phyloP scores from a whole-genome alignment of 2,797 vertebrate species.

The Spea hammondii region DNA sequence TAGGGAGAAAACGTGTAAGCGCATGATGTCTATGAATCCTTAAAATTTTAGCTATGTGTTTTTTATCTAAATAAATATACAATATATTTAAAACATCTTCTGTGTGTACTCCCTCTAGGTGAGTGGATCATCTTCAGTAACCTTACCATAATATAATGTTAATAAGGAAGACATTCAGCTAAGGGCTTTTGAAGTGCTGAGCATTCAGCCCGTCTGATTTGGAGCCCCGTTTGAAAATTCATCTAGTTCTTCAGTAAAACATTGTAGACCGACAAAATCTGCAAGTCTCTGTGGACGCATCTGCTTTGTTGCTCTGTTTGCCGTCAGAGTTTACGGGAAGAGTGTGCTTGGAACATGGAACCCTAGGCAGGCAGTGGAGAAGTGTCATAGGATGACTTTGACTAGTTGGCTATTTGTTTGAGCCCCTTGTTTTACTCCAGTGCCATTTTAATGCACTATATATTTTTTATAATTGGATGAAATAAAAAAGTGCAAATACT shows the following conservation, averaged over 20 bases:
- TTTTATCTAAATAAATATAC: too few relatives aligned
- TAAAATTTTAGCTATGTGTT: too few relatives aligned
- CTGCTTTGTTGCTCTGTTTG: constrained; percentile 68
- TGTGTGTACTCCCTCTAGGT: constrained; percentile 37
- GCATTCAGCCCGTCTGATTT: constrained; percentile 72
- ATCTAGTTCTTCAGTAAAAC: constrained; percentile 75
- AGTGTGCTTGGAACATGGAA: constrained; percentile 56
- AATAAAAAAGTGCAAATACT: too few relatives aligned
- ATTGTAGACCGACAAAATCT: constrained; percentile 73
- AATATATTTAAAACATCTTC: too few relatives aligned
- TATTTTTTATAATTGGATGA: too few relatives aligned
- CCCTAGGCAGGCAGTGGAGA: neutral
- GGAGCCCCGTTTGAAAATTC: constrained; percentile 75
- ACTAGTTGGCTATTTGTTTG: neutral
- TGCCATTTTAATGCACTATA: too few relatives aligned
- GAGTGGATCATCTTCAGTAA: constrained; percentile 60
- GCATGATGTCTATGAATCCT: too few relatives aligned
- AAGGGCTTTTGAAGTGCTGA: constrained; percentile 72
- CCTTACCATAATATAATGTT: constrained; percentile 55
- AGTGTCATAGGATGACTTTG: neutral
- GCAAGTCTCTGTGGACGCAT: constrained; percentile 74
- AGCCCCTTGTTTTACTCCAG: neutral
- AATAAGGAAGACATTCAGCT: constrained; percentile 61
- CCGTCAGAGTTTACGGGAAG: constrained; percentile 70
- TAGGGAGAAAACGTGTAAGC: too few relatives aligned